Conservation (phyloP, 2,113 vertebrate species). For the Coregonus clupeaformis region DNA sequence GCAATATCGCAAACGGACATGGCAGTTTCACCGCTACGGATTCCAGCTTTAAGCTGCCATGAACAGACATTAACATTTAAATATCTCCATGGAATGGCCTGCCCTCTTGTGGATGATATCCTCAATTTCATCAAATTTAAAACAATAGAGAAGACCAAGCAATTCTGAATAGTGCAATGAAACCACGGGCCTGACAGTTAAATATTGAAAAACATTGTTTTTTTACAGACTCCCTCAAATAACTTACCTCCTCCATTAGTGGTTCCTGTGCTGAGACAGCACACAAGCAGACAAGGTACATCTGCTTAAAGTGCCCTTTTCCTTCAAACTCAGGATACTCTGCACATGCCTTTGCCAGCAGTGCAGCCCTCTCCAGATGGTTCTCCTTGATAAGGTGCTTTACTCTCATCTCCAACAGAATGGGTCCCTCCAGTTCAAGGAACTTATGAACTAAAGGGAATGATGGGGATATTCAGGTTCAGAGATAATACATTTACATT, state of each 20-base stretch:
- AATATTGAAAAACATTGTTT: not conserved
- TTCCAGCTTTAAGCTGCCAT: no score
- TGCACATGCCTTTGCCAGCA: conserved; percentile 87
- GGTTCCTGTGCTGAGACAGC: conserved; percentile 83
- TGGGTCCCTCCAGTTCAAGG: conserved; percentile 83
- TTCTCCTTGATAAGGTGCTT: conserved; percentile 92
- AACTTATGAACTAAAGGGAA: conserved; percentile 81
- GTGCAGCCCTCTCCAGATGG: conserved; percentile 80
- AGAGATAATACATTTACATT: no score
- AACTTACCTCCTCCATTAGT: conserved; percentile 87
- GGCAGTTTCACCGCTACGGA: no score
- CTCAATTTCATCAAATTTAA: not conserved
- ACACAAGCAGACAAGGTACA: conserved; percentile 92
- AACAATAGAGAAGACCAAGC: not conserved
- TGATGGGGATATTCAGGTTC: not conserved
- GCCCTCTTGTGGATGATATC: conserved; percentile 15
- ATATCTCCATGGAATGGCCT: not conserved
- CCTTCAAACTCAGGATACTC: conserved; percentile 81
- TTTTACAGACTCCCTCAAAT: no score
- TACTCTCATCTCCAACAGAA: conserved; percentile 91
- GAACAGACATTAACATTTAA: no score
- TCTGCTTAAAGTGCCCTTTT: conserved; percentile 89
- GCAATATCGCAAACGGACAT: no score
- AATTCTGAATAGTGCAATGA: not conserved
- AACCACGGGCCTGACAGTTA: not conserved